phyloP scores from a whole-genome alignment of 1,140 invertebrate species.

The Prorops nasuta region DNA sequence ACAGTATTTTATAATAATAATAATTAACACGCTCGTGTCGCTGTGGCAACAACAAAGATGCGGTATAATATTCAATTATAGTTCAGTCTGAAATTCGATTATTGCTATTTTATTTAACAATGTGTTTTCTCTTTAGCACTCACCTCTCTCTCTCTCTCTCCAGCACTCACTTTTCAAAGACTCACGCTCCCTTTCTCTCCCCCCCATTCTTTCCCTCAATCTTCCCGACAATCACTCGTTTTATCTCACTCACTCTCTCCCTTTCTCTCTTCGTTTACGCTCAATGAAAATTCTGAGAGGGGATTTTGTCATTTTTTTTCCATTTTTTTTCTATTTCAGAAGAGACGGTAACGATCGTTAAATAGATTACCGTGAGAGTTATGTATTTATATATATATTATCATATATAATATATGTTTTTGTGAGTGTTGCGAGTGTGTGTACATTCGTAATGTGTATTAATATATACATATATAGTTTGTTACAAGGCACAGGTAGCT shows the following conservation, averaged over 20 bases:
- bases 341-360: constrained; percentile 27
- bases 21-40: constrained; percentile 36
- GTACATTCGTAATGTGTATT: constrained; percentile 15
- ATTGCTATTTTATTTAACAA: constrained; percentile 28
- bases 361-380: constrained; percentile 41
- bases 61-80: constrained; percentile 32
- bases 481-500: constrained; percentile 58
- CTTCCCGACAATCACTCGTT: not conserved
- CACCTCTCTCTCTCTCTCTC: constrained; percentile 1
- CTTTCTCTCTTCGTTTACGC: constrained; percentile 4
- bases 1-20: constrained; percentile 39
- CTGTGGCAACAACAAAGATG: constrained; percentile 31
- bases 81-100: constrained; percentile 37
- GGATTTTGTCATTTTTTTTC: constrained; percentile 3
- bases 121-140: constrained; percentile 1
- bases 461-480: constrained; percentile 45
- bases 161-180: constrained; percentile 15
- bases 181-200: not conserved
- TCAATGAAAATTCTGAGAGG: constrained; percentile 25
- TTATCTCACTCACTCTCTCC: constrained; percentile 3
- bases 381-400: no score
- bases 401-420: no score
- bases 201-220: not conserved
- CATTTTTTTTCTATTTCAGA: constrained; percentile 14
- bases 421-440: no score